phyloP scores from a whole-genome alignment of 1,140 invertebrate species.

The Drosophila takahashii region DNA sequence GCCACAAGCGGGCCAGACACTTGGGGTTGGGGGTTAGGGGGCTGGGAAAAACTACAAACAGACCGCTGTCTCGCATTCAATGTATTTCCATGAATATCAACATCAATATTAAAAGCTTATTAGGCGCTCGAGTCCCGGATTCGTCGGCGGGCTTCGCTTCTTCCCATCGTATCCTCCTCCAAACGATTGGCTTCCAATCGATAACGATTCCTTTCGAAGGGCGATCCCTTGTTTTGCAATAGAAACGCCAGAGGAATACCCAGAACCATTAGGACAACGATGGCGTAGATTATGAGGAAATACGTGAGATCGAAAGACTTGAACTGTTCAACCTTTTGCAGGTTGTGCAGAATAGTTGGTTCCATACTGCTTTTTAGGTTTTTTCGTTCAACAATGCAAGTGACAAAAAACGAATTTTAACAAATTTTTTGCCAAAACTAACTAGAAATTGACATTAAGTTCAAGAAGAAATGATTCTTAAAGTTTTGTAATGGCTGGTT shows the following conservation, averaged over 20 bases:
- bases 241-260: constrained; percentile 19
- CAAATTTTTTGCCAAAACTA: background rate
- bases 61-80: constrained; percentile 20
- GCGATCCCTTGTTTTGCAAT: constrained; percentile 5
- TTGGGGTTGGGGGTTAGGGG: constrained; percentile 1
- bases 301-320: constrained; percentile 6
- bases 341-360: background rate
- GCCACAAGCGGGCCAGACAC: constrained; percentile 42
- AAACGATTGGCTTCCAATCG: constrained; percentile 21
- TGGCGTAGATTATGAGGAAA: constrained; percentile 20
- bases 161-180: background rate
- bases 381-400: background rate
- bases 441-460: background rate
- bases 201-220: background rate
- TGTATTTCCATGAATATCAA: constrained; percentile 33
- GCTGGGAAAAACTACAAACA: constrained; percentile 21
- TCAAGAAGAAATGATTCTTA: background rate
- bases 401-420: background rate
- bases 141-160: constrained; percentile 3
- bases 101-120: constrained; percentile 15
- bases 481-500: background rate
- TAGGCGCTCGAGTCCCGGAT: constrained; percentile 28
- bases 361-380: background rate
- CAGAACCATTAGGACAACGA: constrained; percentile 19
- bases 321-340: background rate